Conservation (phyloP, 2,888 invertebrate genomes). For the Lissonota sp. region DNA sequence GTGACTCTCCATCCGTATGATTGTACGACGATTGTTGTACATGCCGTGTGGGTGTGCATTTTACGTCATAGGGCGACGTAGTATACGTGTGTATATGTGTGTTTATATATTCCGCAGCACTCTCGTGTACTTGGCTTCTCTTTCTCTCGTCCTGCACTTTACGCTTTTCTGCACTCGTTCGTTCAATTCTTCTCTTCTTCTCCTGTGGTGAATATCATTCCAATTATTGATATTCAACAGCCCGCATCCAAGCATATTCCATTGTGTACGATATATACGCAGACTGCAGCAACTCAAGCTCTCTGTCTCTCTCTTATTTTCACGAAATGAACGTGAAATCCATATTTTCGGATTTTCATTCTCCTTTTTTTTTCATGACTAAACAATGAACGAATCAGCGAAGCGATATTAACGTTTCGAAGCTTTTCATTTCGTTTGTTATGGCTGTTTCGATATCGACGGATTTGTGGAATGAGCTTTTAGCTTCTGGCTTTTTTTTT, state of each 20-base stretch:
- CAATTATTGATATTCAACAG: slow-evolving; percentile 54
- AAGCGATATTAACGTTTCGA: too few relatives aligned
- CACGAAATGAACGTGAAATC: background rate
- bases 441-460: too few relatives aligned
- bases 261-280: slow-evolving; percentile 38
- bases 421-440: too few relatives aligned
- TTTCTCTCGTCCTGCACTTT: background rate
- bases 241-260: slow-evolving; percentile 41
- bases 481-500: too few relatives aligned
- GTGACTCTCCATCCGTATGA: slow-evolving; percentile 53
- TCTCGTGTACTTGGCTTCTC: background rate
- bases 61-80: slow-evolving; percentile 10
- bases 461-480: too few relatives aligned
- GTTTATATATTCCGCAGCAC: background rate
- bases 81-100: too few relatives aligned
- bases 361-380: slow-evolving; percentile 21
- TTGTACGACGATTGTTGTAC: slow-evolving; percentile 37
- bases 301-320: background rate
- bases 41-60: too few relatives aligned
- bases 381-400: slow-evolving; percentile 44
- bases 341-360: background rate
- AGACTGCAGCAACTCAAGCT: slow-evolving; percentile 6
- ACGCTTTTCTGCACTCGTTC: slow-evolving; percentile 15
- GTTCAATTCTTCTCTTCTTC: slow-evolving; percentile 3
- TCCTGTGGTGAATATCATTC: slow-evolving; percentile 26